These are phyloP conservation scores for Sminthurides aquaticus DNA, from an alignment of 2,888 invertebrate species.

Conservation along the genomic window DNA sequence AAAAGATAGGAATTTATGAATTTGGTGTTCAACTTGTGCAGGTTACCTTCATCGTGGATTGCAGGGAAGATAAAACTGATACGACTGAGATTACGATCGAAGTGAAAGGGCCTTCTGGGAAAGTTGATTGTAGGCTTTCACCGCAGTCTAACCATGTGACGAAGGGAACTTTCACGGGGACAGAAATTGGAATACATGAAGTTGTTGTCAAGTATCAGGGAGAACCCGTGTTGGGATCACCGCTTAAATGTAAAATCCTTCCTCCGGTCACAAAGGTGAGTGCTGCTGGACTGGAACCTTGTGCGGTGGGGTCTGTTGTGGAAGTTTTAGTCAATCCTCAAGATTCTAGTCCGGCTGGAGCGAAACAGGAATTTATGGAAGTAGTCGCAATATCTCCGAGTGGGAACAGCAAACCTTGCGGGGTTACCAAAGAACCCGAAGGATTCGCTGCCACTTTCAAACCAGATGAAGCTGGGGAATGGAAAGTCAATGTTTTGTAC, in stretches of 20 bases:
- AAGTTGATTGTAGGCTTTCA: constrained; percentile 54
- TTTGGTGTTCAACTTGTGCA: too few species aligned
- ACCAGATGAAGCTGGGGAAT: constrained; percentile 93
- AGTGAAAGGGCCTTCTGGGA: constrained; percentile 69
- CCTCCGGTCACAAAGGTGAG: constrained; percentile 79
- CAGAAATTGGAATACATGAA: constrained; percentile 81
- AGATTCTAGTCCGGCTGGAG: constrained; percentile 47
- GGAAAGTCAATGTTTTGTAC: constrained; percentile 92
- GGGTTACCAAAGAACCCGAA: constrained; percentile 70
- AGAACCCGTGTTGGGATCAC: constrained; percentile 55
- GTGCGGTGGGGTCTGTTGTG: constrained; percentile 87
- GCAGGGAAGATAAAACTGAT: constrained; percentile 60
- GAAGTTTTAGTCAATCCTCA: constrained; percentile 68
- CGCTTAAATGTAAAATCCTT: constrained; percentile 72
- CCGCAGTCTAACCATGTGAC: constrained; percentile 51
- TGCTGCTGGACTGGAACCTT: constrained; percentile 89
- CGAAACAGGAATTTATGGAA: constrained; percentile 68
- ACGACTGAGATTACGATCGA: constrained; percentile 65
- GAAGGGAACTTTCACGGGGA: constrained; percentile 75
- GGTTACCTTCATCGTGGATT: constrained; percentile 45
- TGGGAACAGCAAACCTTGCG: constrained; percentile 71
- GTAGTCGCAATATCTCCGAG: constrained; percentile 89
- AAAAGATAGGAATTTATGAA: too few species aligned
- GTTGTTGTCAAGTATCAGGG: constrained; percentile 56
- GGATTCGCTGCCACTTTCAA: constrained; percentile 93